phyloP scores from a whole-genome alignment of 30 jellyfish, hydroid and myxozoan species.

The Chironex yamaguchii region DNA sequence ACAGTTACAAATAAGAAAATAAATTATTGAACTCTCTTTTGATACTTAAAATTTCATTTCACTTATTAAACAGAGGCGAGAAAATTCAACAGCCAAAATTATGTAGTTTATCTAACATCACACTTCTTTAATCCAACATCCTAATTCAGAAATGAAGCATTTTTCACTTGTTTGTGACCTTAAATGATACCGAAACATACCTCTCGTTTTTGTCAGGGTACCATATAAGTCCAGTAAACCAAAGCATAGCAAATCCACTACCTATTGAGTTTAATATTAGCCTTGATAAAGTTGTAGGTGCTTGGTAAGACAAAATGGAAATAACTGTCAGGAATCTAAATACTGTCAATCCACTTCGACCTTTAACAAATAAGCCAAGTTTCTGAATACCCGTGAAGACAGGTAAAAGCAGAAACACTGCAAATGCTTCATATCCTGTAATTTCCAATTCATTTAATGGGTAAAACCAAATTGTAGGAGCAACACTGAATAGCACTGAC shows the following conservation, averaged over 20 bases:
- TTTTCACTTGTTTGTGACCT: too few relatives aligned
- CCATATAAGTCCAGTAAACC: constrained; percentile 76
- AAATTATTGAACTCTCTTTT: too few relatives aligned
- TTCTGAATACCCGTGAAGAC: constrained; percentile 45
- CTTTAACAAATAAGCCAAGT: constrained; percentile 23
- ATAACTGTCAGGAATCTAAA: constrained; percentile 34
- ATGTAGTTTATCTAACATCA: too few relatives aligned
- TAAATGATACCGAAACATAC: neutral
- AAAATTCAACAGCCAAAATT: too few relatives aligned
- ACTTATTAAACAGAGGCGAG: too few relatives aligned
- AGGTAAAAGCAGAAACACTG: constrained; percentile 61
- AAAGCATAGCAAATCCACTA: constrained; percentile 62
- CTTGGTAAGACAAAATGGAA: constrained; percentile 56
- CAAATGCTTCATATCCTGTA: constrained; percentile 80
- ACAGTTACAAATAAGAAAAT: too few relatives aligned
- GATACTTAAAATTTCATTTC: too few relatives aligned
- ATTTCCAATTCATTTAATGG: constrained; percentile 71
- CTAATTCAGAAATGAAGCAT: too few relatives aligned
- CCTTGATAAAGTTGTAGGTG: constrained; percentile 65
- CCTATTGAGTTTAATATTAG: constrained; percentile 55
- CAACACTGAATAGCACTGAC: constrained; percentile 76
- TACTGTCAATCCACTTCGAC: constrained; percentile 40
- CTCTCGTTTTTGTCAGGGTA: constrained; percentile 14
- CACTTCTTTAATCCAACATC: too few relatives aligned
- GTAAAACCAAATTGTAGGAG: constrained; percentile 77